These are phyloP conservation scores for Dolichopus griseipennis DNA, from an alignment of 2,888 invertebrate species.

Conservation along the genomic window DNA sequence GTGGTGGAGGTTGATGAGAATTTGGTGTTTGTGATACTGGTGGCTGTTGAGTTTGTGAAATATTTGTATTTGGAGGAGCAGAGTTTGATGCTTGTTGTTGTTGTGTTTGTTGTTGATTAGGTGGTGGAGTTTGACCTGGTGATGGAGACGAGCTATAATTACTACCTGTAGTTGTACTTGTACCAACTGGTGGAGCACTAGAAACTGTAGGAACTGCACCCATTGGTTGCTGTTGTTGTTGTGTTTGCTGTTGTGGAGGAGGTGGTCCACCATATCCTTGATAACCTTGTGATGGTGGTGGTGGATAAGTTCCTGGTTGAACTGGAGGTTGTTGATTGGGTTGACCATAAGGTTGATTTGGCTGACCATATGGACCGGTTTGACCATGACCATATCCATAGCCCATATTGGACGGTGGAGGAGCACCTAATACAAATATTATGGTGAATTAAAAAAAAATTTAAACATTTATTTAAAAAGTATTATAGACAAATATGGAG, in stretches of 20 bases:
- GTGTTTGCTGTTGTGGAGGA: constrained; percentile 26
- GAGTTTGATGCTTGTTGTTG: constrained; percentile 27
- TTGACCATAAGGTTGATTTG: constrained; percentile 16
- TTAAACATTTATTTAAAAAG: too few species aligned
- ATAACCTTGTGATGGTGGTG: constrained; percentile 32
- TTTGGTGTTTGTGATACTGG: not conserved
- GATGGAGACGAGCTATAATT: constrained; percentile 46
- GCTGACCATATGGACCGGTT: not conserved
- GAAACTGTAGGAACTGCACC: constrained; percentile 26
- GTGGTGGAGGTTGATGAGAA: constrained; percentile 27
- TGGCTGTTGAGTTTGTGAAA: constrained; percentile 13
- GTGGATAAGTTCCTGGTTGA: constrained; percentile 37
- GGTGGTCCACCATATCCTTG: constrained; percentile 41
- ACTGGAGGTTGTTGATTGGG: constrained; percentile 35
- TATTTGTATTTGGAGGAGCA: not conserved
- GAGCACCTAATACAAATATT: not conserved
- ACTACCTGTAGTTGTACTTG: constrained; percentile 32
- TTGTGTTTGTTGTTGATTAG: constrained; percentile 21
- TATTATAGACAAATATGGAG: too few species aligned
- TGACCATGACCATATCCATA: not conserved
- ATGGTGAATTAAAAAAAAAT: too few species aligned
- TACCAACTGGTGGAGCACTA: constrained; percentile 25
- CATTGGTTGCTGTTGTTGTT: constrained; percentile 21
- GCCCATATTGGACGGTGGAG: not conserved
- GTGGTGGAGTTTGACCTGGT: constrained; percentile 42